Evolutionary conservation across 2,113 vertebrate genomes (phyloP).

Genomic region (Cyanoderma ruficeps): DNA sequence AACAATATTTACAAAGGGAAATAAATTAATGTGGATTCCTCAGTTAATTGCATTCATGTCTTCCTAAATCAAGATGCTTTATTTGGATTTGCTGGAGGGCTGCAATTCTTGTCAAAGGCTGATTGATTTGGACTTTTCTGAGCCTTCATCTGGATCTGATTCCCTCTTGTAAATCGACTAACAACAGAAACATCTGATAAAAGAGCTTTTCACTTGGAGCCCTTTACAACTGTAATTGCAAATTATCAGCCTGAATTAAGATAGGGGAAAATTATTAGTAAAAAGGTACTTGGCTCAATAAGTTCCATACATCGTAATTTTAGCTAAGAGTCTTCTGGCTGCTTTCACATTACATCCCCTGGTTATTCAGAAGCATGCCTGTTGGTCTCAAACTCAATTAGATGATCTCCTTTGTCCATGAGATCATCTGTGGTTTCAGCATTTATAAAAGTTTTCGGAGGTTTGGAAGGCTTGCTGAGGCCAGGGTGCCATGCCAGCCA

Average conservation of each 20-base stretch:
- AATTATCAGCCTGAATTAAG: slow-evolving; percentile 60
- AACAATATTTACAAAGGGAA: slow-evolving; percentile 62
- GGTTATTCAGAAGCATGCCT: slow-evolving; percentile 6
- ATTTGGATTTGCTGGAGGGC: slow-evolving; percentile 59
- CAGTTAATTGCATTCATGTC: slow-evolving; percentile 57
- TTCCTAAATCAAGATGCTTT: slow-evolving; percentile 60
- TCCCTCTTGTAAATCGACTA: slow-evolving; percentile 13
- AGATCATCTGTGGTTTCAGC: background rate
- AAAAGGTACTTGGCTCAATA: slow-evolving; percentile 36
- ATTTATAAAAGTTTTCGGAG: background rate
- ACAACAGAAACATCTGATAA: slow-evolving; percentile 54
- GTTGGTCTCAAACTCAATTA: background rate
- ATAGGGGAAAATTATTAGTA: slow-evolving; percentile 23
- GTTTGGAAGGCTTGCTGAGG: background rate
- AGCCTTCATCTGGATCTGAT: slow-evolving; percentile 68
- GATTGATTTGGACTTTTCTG: slow-evolving; percentile 59
- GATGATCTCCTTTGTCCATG: background rate
- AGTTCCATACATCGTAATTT: background rate
- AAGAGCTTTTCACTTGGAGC: slow-evolving; percentile 22
- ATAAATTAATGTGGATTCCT: slow-evolving; percentile 58
- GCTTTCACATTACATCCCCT: background rate
- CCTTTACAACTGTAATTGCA: slow-evolving; percentile 34
- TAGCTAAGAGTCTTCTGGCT: background rate
- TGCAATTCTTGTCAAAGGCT: slow-evolving; percentile 50
- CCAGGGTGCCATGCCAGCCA: background rate